phyloP scores from a whole-genome alignment of 2,797 vertebrate genomes.

The Melanitta fusca region DNA sequence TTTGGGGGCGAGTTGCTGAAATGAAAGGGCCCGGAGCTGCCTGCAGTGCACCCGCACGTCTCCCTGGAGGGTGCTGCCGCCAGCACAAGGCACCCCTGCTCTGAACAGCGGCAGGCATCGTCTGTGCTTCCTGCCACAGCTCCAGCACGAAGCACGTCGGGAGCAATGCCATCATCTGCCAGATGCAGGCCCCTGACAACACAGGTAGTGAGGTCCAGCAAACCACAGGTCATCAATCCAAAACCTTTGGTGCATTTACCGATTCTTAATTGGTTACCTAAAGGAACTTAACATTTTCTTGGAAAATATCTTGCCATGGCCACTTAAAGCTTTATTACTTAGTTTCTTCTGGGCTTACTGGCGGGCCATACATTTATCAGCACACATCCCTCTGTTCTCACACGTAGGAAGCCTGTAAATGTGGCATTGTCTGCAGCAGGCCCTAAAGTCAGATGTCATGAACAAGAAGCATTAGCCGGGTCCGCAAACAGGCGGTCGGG shows the following conservation, averaged over 20 bases:
- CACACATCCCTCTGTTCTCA: neutral
- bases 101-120: neutral
- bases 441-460: accelerated
- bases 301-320: accelerated
- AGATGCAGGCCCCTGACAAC: accelerated
- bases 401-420: accelerated
- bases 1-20: neutral
- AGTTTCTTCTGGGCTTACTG: accelerated
- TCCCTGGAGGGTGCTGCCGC: neutral
- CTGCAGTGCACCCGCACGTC: neutral
- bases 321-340: neutral
- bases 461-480: neutral
- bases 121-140: neutral
- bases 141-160: neutral
- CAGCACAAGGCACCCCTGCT: neutral
- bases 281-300: neutral
- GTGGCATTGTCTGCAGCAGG: no score
- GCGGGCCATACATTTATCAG: accelerated
- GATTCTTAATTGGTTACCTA: neutral
- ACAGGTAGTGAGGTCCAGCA: accelerated
- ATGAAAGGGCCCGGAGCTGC: neutral
- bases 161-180: accelerated
- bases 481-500: neutral
- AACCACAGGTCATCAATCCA: accelerated
- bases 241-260: accelerated